Conservation (phyloP, 2,888 invertebrate genomes). For the Shargacucullia verbasci region DNA sequence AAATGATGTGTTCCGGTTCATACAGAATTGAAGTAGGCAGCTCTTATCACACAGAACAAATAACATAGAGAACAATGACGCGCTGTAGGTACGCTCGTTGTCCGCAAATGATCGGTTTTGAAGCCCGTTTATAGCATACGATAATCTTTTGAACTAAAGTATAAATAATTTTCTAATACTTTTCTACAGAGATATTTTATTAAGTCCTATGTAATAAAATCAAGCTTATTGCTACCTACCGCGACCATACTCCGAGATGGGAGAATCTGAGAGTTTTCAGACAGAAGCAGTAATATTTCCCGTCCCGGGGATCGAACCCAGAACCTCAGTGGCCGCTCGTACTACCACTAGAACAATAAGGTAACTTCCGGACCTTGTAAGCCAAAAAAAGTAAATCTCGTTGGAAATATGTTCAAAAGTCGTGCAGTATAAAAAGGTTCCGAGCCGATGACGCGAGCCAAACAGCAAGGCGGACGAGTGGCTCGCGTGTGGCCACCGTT, state of each 20-base stretch:
- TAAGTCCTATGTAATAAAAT: no score
- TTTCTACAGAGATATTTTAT: no score
- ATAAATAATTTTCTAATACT: not conserved
- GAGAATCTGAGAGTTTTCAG: no score
- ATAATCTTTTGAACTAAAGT: conserved; percentile 18
- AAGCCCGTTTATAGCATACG: conserved; percentile 68
- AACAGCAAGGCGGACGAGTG: conserved; percentile 63
- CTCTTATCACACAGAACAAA: conserved; percentile 86
- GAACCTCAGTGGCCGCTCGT: no score
- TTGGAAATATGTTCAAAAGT: conserved; percentile 49
- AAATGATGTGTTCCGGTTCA: conserved; percentile 78
- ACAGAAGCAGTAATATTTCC: no score
- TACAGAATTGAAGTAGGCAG: conserved; percentile 78
- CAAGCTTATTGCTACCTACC: no score
- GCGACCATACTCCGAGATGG: no score
- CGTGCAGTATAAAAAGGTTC: conserved; percentile 70
- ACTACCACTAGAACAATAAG: not conserved
- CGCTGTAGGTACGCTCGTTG: conserved; percentile 75
- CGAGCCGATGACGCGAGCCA: conserved; percentile 66
- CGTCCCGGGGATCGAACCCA: no score
- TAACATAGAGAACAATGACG: conserved; percentile 85
- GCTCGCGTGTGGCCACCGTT: conserved; percentile 86
- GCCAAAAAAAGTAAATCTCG: conserved; percentile 19
- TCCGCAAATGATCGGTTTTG: conserved; percentile 69
- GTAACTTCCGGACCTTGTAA: not conserved